Evolutionary conservation across 1,140 invertebrate species (phyloP).

Genomic region (Brachionus paranguensis): DNA sequence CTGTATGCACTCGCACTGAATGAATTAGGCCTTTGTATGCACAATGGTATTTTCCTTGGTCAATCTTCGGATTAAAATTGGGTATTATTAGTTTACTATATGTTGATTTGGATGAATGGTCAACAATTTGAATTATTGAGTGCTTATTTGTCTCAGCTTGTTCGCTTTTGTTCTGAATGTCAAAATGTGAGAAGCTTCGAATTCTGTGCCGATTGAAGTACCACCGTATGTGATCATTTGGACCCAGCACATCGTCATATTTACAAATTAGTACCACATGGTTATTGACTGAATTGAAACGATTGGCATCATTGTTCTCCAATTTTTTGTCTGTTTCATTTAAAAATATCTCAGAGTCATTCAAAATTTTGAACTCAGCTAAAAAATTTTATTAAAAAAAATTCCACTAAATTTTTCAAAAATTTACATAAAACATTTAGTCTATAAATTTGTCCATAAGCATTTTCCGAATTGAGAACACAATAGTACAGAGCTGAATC

Average conservation of each 20-base stretch:
- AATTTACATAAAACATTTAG: constrained; percentile 14
- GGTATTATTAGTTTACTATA: constrained; percentile 5
- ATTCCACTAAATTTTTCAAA: neutral
- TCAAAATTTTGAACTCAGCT: constrained; percentile 25
- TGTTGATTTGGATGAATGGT: neutral
- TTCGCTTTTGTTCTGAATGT: neutral
- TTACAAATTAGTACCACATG: neutral
- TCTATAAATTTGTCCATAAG: constrained; percentile 31
- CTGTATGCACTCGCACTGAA: neutral
- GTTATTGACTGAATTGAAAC: neutral
- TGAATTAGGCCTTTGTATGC: neutral
- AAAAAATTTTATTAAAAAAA: neutral
- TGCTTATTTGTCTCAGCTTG: neutral
- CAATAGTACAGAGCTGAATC: constrained; percentile 36
- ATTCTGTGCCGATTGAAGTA: constrained; percentile 5
- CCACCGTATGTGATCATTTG: neutral
- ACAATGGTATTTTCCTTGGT: constrained; percentile 10
- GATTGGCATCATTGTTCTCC: neutral
- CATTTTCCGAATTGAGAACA: constrained; percentile 38
- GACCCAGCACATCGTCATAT: neutral
- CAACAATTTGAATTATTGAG: neutral
- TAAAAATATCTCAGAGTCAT: neutral
- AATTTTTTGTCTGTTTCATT: neutral
- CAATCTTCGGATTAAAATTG: neutral
- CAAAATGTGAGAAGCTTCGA: neutral